Evolutionary conservation across 2,113 vertebrate genomes (phyloP).

Genomic region (Sminthopsis crassicaudata): DNA sequence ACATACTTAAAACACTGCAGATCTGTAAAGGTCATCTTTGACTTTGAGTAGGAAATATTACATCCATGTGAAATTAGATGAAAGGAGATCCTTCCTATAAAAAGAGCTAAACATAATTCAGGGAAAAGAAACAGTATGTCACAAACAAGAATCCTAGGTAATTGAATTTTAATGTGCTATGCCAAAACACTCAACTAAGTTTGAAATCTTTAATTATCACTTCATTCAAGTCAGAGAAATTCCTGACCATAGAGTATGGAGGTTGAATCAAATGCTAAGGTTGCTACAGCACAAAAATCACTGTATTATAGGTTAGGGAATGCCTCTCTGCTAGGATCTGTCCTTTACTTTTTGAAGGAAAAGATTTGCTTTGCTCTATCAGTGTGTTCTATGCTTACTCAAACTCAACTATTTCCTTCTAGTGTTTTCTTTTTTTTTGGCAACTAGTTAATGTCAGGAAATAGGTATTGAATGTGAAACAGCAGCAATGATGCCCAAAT

Average conservation of each 20-base stretch:
- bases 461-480: not conserved
- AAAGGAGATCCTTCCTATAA: slow-evolving; percentile 69
- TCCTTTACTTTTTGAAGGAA: slow-evolving; percentile 44
- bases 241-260: slow-evolving; percentile 59
- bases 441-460: not conserved
- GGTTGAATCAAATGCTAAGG: slow-evolving; percentile 71
- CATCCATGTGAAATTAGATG: slow-evolving; percentile 75
- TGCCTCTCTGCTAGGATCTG: slow-evolving; percentile 18
- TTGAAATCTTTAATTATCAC: slow-evolving; percentile 76
- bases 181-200: slow-evolving; percentile 61
- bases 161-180: slow-evolving; percentile 63
- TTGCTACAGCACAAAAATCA: slow-evolving; percentile 43
- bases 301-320: not conserved
- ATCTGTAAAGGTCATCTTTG: slow-evolving; percentile 74
- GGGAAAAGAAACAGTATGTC: slow-evolving; percentile 47
- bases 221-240: slow-evolving; percentile 67
- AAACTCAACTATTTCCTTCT: slow-evolving; percentile 15
- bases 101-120: slow-evolving; percentile 69
- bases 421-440: not conserved
- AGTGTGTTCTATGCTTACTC: not conserved
- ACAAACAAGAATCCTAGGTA: slow-evolving; percentile 66
- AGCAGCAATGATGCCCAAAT: not conserved
- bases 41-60: slow-evolving; percentile 74
- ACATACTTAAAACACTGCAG: slow-evolving; percentile 47
- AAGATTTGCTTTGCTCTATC: slow-evolving; percentile 27